Evolutionary conservation across 2,888 invertebrate genomes (phyloP), one percentile per base, ranked within the genome.

Genomic region (Danaus chrysippus): DNA sequence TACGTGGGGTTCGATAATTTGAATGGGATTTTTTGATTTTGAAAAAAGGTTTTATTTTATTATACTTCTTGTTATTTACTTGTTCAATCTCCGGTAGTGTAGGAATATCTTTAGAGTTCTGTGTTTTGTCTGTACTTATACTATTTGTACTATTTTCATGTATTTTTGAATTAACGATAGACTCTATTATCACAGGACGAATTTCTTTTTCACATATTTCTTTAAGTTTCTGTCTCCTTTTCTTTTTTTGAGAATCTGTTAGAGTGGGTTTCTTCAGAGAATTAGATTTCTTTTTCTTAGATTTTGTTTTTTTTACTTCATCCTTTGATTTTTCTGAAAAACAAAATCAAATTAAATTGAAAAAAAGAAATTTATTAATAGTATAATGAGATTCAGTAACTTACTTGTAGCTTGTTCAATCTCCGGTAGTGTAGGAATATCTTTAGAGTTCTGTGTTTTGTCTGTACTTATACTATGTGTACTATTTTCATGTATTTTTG

Each of bases 171-270:
- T 57, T 19, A 49, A 55, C 46, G 58, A 58, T 67, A 13, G 52
- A 62, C 65, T 42, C 19, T 8, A 49, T 46, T 63, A 42, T n/a
- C 9, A 42, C 56, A 46, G 43, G 67, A 63, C 69, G 66, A 42
- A 34, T 62, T 34, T 71, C 65, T 63, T 78, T 76, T 41, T 76
- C 76, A 12, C 92, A 92, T 65, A 93, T 77, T 76, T 89, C 87
- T 72, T 91, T 92, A 10, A 93, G 79, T 71, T 86, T 92, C 55
- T 82, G 85, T 68, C 89, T 92, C 41, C 92, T 79, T 73, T 82
- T 86, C 78, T 84, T 91, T 74, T 88, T 91, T 70, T 82, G 83
- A 58, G 82, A 77, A 68, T 74, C 73, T 12, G 78, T 74, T 41
- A 82, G 17, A 2, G 10, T 80, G 17, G 70, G 69, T 67, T 60